phyloP scores from a whole-genome alignment of 2,888 invertebrate species.

The Sarcophaga variegata region DNA sequence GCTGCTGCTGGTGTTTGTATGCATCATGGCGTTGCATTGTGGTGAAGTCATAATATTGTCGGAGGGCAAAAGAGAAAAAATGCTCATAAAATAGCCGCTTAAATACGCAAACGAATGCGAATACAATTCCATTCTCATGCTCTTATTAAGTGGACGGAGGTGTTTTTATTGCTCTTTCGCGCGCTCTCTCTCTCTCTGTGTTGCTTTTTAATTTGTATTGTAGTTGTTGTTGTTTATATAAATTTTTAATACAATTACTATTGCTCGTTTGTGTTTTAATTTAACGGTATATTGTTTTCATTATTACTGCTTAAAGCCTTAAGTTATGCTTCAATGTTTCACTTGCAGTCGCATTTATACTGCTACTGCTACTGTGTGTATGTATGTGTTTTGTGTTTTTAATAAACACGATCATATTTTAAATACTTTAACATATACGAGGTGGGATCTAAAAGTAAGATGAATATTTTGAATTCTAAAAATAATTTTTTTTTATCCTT shows the following conservation, averaged over 20 bases:
- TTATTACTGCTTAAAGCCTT: slow-evolving; percentile 63
- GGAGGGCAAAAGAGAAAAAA: neutral
- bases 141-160: no score
- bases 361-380: no score
- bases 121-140: no score
- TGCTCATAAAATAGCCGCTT: slow-evolving; percentile 18
- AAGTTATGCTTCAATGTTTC: slow-evolving; percentile 58
- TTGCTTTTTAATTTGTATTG: slow-evolving; percentile 65
- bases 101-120: slow-evolving; percentile 51
- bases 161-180: no score
- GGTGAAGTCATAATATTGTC: slow-evolving; percentile 39
- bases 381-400: neutral
- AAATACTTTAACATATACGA: no score
- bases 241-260: slow-evolving; percentile 51
- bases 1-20: no score
- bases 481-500: no score
- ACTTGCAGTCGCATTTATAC: neutral
- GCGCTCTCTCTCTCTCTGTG: slow-evolving; percentile 1
- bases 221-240: slow-evolving; percentile 34
- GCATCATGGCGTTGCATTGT: slow-evolving; percentile 7
- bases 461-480: no score
- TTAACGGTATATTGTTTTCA: slow-evolving; percentile 70
- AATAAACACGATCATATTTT: slow-evolving; percentile 38
- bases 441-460: no score
- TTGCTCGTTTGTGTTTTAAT: slow-evolving; percentile 63